Conservation (phyloP, 1,140 invertebrate species). For the Drosophila varians region DNA sequence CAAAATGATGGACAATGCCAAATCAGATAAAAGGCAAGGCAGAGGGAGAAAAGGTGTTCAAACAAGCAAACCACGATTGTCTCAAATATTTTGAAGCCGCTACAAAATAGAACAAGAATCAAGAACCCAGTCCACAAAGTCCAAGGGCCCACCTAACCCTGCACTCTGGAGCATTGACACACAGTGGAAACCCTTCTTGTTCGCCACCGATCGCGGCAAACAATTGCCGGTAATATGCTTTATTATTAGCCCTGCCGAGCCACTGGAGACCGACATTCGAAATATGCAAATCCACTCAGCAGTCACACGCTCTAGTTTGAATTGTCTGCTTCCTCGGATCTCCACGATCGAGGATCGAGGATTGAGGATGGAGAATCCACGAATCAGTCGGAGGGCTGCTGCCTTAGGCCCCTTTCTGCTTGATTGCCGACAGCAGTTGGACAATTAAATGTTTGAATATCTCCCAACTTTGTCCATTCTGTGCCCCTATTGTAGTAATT, state of each 20-base stretch:
- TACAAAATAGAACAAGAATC: constrained; percentile 74
- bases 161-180: constrained; percentile 39
- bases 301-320: constrained; percentile 82
- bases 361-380: constrained; percentile 1
- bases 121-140: constrained; percentile 25
- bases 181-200: constrained; percentile 19
- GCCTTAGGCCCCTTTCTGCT: constrained; percentile 60
- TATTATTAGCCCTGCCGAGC: constrained; percentile 73
- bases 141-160: constrained; percentile 27
- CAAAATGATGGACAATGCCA: constrained; percentile 72
- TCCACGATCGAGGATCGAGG: background rate
- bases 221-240: constrained; percentile 80
- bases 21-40: constrained; percentile 73
- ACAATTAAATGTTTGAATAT: constrained; percentile 78
- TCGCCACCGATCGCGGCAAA: constrained; percentile 32
- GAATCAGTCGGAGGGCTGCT: background rate
- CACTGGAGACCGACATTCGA: constrained; percentile 53
- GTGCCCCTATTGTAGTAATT: constrained; percentile 72
- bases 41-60: constrained; percentile 74
- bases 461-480: constrained; percentile 36
- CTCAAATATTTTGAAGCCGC: constrained; percentile 78
- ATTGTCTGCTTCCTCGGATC: constrained; percentile 65
- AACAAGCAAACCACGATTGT: constrained; percentile 82
- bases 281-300: constrained; percentile 78
- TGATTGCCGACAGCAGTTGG: constrained; percentile 75